phyloP scores from a whole-genome alignment of 2,888 invertebrate genomes.

The Leucophenga maculata region DNA sequence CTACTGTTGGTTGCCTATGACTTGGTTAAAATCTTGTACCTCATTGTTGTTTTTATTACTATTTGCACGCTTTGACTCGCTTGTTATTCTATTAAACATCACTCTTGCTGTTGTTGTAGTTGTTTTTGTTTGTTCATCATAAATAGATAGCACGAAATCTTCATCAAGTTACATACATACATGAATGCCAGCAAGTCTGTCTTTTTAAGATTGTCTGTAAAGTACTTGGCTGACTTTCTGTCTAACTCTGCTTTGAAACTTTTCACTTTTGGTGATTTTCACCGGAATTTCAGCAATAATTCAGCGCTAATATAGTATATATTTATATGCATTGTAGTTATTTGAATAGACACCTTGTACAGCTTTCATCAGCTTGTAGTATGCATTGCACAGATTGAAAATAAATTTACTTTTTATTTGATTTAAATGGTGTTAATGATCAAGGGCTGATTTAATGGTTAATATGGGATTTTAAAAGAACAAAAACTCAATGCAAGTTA shows the following conservation, averaged over 20 bases:
- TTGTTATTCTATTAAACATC: slow-evolving; percentile 24
- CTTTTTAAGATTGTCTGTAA: neutral
- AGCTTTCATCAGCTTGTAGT: neutral
- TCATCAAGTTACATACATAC: slow-evolving; percentile 51
- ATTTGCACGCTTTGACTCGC: slow-evolving; percentile 54
- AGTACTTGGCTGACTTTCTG: neutral
- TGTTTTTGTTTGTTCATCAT: slow-evolving; percentile 62
- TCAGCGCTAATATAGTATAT: neutral
- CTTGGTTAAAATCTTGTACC: neutral
- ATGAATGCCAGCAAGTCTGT: slow-evolving; percentile 61
- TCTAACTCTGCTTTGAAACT: neutral
- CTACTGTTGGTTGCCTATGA: neutral
- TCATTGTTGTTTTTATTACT: slow-evolving; percentile 59
- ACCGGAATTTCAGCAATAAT: slow-evolving; percentile 21
- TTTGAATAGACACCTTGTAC: neutral
- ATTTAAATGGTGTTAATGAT: slow-evolving; percentile 23
- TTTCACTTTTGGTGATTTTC: slow-evolving; percentile 8
- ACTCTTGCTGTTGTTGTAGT: slow-evolving; percentile 43
- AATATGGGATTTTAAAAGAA: too few relatives aligned
- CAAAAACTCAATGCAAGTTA: too few relatives aligned
- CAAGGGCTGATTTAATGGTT: too few relatives aligned
- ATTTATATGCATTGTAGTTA: neutral
- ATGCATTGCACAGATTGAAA: neutral
- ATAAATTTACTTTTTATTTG: neutral
- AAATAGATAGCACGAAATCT: slow-evolving; percentile 64